Conservation (phyloP, 2,113 vertebrate species). For the Probosciger aterrimus region DNA sequence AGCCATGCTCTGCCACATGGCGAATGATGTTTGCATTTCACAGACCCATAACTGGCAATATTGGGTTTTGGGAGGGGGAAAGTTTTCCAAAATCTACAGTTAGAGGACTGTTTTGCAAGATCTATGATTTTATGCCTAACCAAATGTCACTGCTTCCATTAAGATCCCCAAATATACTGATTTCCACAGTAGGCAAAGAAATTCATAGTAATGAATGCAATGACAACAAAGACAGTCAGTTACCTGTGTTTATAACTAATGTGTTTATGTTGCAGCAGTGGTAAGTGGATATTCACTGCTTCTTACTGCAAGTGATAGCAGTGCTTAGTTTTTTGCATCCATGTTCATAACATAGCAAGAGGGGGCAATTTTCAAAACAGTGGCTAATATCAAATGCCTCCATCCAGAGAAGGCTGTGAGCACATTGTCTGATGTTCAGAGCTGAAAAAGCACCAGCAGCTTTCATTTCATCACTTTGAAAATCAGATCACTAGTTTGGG, state of each 20-base stretch:
- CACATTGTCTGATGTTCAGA: not conserved
- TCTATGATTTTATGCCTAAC: not conserved
- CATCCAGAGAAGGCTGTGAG: not conserved
- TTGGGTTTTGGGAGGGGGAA: not conserved
- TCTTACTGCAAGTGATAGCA: not conserved
- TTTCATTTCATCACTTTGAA: conserved; percentile 33
- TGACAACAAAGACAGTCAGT: not conserved
- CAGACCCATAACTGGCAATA: not conserved
- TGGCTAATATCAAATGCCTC: not conserved
- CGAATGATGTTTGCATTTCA: not conserved
- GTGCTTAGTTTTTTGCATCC: not conserved
- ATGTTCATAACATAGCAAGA: not conserved
- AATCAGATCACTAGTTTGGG: not conserved
- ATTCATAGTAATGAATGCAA: not conserved
- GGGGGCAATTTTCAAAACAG: not conserved
- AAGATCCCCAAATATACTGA: not conserved
- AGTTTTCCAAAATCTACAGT: not conserved
- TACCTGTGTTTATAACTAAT: not conserved
- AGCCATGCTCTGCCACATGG: not conserved
- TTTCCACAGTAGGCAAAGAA: not conserved
- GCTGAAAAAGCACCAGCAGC: not conserved
- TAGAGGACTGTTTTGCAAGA: not conserved
- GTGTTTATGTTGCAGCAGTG: not conserved
- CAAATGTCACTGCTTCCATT: not conserved
- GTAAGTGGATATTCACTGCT: not conserved